Base-by-base conservation (phyloP, 2,888 invertebrate species). In the Agriotes lineatus region DNA sequence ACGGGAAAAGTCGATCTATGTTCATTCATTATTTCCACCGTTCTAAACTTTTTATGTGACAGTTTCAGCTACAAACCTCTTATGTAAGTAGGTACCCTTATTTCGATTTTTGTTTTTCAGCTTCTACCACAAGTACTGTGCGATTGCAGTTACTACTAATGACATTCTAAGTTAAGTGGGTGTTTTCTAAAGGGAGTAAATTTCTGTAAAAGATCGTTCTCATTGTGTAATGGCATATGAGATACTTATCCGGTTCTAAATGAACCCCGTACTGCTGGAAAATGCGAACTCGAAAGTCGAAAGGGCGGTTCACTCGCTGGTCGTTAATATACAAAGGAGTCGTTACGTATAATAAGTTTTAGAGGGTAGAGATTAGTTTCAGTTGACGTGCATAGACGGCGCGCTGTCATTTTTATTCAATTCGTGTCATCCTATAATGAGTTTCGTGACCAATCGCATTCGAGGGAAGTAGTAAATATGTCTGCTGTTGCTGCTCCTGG, bases 391-490 rank as follows among this genome's bases (percentile, higher is more conserved):
- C 42, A 64, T 57, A 56, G 64, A 64, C 19, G 39, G 35, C 37
- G 37, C 9, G 37, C 58, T 61, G 61, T 62, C 67, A 73, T 74
- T 74, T 70, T 74, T 70, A 74, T 74, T 74, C 74, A 66, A 66
- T 67, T 67, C 67, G 69, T 69, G 73, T 71, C 67, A 71, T 70
- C 70, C 42, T 68, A 66, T 72, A 74, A 74, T 74, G 73, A 73
- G 71, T 67, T 73, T 74, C 74, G 74, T 74, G 74, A 72, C 74
- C 72, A 74, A 72, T 74, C 72, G 72, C 69, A 60, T 65, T 52
- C 52, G 22, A 62, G 52, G 30, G 35, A 58, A 39, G 61, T 48
- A 62, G 56, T 56, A 56, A 56, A 56, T 56, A 56, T 20, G 20
- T 56, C 56, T 56, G 37, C 18, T 22, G 56, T 20, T 39, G 37